Conservation (phyloP, 2,113 vertebrate species). For the Antennarius striatus region DNA sequence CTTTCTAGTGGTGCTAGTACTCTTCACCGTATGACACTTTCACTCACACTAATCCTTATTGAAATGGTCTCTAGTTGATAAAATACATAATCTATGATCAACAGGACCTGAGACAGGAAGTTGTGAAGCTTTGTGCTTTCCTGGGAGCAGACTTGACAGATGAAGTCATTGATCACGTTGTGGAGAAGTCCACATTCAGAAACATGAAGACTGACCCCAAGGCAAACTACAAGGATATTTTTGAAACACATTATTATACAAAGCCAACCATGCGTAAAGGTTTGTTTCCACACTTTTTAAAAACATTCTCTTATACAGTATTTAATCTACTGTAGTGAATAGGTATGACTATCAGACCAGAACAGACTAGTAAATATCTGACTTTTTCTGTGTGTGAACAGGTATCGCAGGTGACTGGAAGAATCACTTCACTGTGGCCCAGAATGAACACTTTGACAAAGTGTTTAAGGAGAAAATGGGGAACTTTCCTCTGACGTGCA, state of each 20-base stretch:
- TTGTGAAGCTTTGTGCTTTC: slow-evolving; percentile 72
- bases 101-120: slow-evolving; percentile 27
- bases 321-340: neutral
- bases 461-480: slow-evolving; percentile 7
- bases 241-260: neutral
- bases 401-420: slow-evolving; percentile 28
- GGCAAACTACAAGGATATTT: slow-evolving; percentile 20
- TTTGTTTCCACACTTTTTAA: neutral
- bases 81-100: neutral
- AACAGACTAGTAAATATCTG: neutral
- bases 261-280: slow-evolving; percentile 17
- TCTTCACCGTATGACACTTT: too few species aligned
- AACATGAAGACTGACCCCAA: slow-evolving; percentile 68
- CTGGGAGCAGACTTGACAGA: slow-evolving; percentile 66
- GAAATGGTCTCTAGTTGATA: too few species aligned
- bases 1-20: too few species aligned
- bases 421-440: slow-evolving; percentile 14
- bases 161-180: slow-evolving; percentile 59
- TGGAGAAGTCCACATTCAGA: slow-evolving; percentile 54
- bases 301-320: neutral
- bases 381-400: slow-evolving; percentile 4
- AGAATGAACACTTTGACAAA: slow-evolving; percentile 10
- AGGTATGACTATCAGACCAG: neutral
- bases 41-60: too few species aligned
- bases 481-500: neutral